Percentiles rank a stretch among this genome's conserved stretches.
Evolutionary conservation across 2,797 vertebrate genomes (phyloP).

Genomic region (Characodon lateralis): DNA sequence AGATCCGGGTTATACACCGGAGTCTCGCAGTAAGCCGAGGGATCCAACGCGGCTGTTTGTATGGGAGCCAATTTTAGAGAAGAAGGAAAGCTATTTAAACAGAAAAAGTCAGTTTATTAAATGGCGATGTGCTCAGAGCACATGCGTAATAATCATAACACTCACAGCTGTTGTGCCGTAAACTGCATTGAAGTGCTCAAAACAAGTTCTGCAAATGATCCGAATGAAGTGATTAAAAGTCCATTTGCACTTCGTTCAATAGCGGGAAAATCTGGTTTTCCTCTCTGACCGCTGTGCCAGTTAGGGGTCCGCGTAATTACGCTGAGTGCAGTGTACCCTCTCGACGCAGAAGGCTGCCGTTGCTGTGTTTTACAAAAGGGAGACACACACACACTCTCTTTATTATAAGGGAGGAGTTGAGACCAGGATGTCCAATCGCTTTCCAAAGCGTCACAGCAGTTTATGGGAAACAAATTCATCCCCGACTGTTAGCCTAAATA

Average conservation of each 20-base stretch:
- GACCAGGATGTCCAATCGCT: conserved; percentile 90
- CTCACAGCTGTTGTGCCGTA: conserved; percentile 57
- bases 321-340: conserved; percentile 83
- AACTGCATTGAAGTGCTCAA: conserved; percentile 64
- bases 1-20: conserved; percentile 99
- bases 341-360: conserved; percentile 84
- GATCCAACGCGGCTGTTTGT: conserved; percentile 99
- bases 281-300: conserved; percentile 76
- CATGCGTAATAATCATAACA: conserved; percentile 65
- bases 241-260: conserved; percentile 75
- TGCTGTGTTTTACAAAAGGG: conserved; percentile 91
- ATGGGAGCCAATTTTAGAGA: conserved; percentile 99
- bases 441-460: conserved; percentile 90
- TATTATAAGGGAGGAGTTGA: conserved; percentile 96
- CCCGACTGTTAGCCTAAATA: conserved; percentile 79
- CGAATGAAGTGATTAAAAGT: conserved; percentile 69
- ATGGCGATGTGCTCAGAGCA: conserved; percentile 75
- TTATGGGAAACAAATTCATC: conserved; percentile 91
- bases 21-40: conserved; percentile 98
- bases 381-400: conserved; percentile 85
- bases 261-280: conserved; percentile 62
- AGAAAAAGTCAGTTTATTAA: conserved; percentile 69
- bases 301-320: conserved; percentile 84
- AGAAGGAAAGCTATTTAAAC: conserved; percentile 79
- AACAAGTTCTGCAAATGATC: conserved; percentile 62